A percentile compares a stretch with the other conserved stretches of the same genome.
phyloP scores from a whole-genome alignment of 2,113 vertebrate genomes.

The Meleagris gallopavo region DNA sequence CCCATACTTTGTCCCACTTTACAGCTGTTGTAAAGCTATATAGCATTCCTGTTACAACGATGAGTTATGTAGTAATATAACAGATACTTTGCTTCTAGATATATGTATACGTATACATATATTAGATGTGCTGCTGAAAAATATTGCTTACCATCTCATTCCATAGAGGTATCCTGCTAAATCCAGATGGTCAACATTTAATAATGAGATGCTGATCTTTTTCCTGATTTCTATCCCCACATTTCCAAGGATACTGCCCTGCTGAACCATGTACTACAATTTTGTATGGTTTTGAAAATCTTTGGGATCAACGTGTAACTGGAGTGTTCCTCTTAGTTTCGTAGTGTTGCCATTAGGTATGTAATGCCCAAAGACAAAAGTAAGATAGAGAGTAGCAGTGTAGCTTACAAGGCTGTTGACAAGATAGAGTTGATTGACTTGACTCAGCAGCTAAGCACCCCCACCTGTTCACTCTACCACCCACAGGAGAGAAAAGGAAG shows the following conservation, averaged over 20 bases:
- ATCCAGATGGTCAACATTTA: neutral
- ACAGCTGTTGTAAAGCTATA: neutral
- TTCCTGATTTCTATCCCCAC: neutral
- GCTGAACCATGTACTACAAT: neutral
- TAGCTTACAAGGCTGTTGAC: neutral
- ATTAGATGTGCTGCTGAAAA: neutral
- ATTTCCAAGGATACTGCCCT: neutral
- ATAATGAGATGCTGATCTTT: neutral
- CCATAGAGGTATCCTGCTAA: neutral
- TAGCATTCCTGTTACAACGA: neutral
- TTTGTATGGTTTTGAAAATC: neutral
- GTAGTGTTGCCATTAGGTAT: neutral
- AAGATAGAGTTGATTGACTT: neutral
- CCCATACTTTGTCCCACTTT: neutral
- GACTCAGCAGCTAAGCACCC: neutral
- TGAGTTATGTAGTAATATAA: neutral
- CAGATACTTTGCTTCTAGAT: neutral
- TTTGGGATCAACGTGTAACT: neutral
- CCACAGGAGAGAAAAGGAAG: neutral
- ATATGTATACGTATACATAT: too few relatives aligned
- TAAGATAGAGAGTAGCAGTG: neutral
- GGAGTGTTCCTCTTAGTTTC: neutral
- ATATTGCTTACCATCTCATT: neutral
- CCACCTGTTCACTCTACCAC: neutral
- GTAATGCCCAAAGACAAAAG: neutral